Evolutionary conservation across 2,888 invertebrate species (phyloP), one percentile per base, ranked within the genome.

Genomic region (Zootermopsis nevadensis): DNA sequence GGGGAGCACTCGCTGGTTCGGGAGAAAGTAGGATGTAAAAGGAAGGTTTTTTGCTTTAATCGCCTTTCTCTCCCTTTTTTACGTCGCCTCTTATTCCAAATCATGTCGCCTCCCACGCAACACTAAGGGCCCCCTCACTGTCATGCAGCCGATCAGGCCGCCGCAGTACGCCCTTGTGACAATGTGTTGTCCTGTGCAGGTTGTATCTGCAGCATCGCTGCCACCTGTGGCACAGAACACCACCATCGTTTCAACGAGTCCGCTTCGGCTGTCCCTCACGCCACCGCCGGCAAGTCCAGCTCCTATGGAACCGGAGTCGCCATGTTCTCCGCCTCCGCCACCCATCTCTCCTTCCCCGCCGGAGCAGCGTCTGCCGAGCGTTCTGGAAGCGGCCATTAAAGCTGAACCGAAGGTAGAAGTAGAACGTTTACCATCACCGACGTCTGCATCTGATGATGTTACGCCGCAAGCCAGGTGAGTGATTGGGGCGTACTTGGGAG

Each of bases 321-420:
- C 84, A 35, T 60, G 83, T 22, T n/a, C 83, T 8, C 80, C 83
- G 19, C 48, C 77, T 2, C 81, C 84, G n/a, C 72, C 77, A 31
- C 79, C 77, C 12, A 53, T 81, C 12, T 80, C 84, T 19, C 83
- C 84, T n/a, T 84, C 86, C 87, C 48, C 88, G 88, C 84, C 88
- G 88, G 6, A 87, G 85, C 84, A 91, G 84, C 89, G 92, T 86
- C 87, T 92, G 85, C 93, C 95, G 38, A 95, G 95, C 31, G 93
- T 96, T n/a, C 89, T 96, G 67, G 96, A 96, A 89, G 96, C 96
- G 24, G 96, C 96, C 74, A 96, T 96, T 87, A 96, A 96, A 88
- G 96, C 96, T 24, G 96, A 96, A 87, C 96, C 96, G 15, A 96
- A 96, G 88, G 96, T 95, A 19, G 95, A 95, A 88, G 91, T 92